phyloP scores from a whole-genome alignment of 2,113 vertebrate species.

The Cynoglossus semilaevis region DNA sequence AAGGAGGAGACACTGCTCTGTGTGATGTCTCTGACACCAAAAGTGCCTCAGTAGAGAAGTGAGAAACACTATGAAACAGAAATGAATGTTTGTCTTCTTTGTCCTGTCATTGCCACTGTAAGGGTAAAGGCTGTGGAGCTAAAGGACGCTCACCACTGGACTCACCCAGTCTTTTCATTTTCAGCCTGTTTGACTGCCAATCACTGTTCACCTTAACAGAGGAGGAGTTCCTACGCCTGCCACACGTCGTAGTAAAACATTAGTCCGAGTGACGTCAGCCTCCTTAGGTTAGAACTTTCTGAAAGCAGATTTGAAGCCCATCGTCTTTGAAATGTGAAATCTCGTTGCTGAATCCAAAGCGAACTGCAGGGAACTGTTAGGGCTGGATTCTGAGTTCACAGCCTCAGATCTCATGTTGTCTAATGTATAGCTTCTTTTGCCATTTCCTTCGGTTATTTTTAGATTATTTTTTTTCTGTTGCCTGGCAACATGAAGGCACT shows the following conservation, averaged over 20 bases:
- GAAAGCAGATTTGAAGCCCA: conserved; percentile 5
- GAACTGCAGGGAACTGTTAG: not conserved
- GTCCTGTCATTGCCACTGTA: not conserved
- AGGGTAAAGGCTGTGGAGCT: conserved; percentile 10
- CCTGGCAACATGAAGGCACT: conserved; percentile 42
- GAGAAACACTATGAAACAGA: conserved; percentile 16
- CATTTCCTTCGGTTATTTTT: conserved; percentile 37
- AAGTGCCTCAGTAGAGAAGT: conserved; percentile 59
- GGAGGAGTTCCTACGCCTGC: not conserved
- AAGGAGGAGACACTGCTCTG: conserved; percentile 26
- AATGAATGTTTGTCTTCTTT: conserved; percentile 9
- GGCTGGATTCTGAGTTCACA: not conserved
- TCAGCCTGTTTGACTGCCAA: conserved; percentile 24
- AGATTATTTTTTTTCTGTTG: conserved; percentile 30
- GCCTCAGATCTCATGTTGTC: conserved; percentile 9
- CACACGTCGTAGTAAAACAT: conserved; percentile 13
- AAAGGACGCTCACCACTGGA: conserved; percentile 1
- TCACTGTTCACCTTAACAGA: conserved; percentile 18
- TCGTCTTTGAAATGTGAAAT: conserved; percentile 3
- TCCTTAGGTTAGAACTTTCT: conserved; percentile 1
- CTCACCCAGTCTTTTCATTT: conserved; percentile 16
- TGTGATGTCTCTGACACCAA: conserved; percentile 42
- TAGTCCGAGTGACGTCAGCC: not conserved
- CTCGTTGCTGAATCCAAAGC: not conserved
- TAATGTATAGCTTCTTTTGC: conserved; percentile 12